Evolutionary conservation across 2,888 invertebrate species (phyloP), one percentile per base, ranked within the genome.

Genomic region (Blastobasis lacticolella): DNA sequence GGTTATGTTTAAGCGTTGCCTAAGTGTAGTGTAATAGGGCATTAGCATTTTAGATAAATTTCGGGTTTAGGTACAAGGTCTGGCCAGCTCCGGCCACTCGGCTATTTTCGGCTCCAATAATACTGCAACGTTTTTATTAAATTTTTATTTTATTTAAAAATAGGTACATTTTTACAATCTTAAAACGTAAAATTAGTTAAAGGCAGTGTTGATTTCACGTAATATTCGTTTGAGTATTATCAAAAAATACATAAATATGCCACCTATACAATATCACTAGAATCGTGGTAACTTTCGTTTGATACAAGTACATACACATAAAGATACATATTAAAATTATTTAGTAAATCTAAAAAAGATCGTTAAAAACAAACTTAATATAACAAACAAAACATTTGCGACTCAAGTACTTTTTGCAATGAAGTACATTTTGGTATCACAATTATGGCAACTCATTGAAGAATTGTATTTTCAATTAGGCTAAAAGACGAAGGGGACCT

Each of bases 191-290:
- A 72, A 81, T 84, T 81, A 81, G 79, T 81, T 74, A 73, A 74
- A 74, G 87, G 87, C 86, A 87, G 86, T 87, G 86, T 73, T 75
- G 73, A 68, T 74, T 74, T 61, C 63, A 64, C 69, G 66, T 76
- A 66, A 66, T 64, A 64, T 56, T 55, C 69, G 70, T 71, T 75
- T 86, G 86, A 87, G 87, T 87, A 87, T 87, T 85, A 72, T 57
- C 10, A 66, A 58, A 71, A 66, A 60, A 67, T 66, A 72, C 52
- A 65, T 60, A 61, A 51, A 53, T 48, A 55, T 55, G 53, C 53
- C 9, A 53, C 55, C 47, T 49, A 52, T 49, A 51, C 45, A 54
- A 54, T 63, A 72, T 71, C 69, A 73, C 74, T 73, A 72, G 66
- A 67, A 63, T 67, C 63, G 57, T 56, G 73, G 74, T 75, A 73